Conservation (phyloP, 2,888 invertebrate genomes). For the Bombyx huttoni region DNA sequence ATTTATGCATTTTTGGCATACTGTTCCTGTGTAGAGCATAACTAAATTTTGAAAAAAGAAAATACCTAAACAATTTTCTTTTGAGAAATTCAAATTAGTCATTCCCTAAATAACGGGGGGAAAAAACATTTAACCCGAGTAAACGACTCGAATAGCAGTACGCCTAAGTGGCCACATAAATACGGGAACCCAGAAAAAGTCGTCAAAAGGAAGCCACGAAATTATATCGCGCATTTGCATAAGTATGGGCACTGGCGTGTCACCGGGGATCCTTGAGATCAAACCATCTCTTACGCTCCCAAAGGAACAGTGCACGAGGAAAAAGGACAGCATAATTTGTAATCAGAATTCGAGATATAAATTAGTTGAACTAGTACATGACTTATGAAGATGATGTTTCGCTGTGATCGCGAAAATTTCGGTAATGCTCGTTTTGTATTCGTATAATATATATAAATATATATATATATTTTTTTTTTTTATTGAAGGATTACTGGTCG, state of each 20-base stretch:
- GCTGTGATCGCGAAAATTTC: not conserved
- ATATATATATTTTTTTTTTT: too few species aligned
- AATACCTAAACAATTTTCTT: not conserved
- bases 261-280: slow-evolving; percentile 3
- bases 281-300: not conserved
- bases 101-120: not conserved
- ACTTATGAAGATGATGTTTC: not conserved
- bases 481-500: too few species aligned
- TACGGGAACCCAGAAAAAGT: slow-evolving; percentile 12
- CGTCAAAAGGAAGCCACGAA: slow-evolving; percentile 15
- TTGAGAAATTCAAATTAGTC: not conserved
- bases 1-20: too few species aligned
- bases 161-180: slow-evolving; percentile 5
- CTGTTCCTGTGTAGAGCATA: not conserved
- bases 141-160: not conserved
- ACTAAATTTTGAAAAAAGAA: not conserved
- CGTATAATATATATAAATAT: not conserved
- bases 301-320: not conserved
- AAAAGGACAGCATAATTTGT: not conserved
- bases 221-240: slow-evolving; percentile 20
- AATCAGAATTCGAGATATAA: not conserved
- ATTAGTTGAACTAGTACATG: not conserved
- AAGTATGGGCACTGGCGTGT: slow-evolving; percentile 16
- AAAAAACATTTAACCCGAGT: not conserved
- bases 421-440: not conserved